Percentiles rank a stretch among this genome's conserved stretches.
Conservation (phyloP, 2,797 vertebrate genomes). For the Garrulus glandarius region DNA sequence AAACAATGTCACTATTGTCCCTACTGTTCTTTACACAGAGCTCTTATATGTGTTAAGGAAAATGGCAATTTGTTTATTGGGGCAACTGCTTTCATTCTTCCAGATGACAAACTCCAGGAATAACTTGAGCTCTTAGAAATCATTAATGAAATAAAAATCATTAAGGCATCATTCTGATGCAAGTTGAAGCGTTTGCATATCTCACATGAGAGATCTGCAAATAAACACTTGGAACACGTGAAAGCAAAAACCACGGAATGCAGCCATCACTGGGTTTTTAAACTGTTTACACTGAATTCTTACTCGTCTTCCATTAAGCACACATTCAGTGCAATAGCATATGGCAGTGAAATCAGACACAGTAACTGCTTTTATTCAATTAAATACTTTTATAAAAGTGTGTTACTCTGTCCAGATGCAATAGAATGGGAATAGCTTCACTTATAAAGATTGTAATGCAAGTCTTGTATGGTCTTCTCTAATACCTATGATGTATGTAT, state of each 20-base stretch:
- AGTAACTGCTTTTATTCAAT: neutral
- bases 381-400: neutral
- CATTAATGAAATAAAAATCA: neutral
- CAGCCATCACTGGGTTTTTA: neutral
- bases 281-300: neutral
- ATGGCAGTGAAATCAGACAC: neutral
- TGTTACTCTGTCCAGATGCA: neutral
- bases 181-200: neutral
- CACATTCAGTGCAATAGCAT: neutral
- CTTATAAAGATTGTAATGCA: neutral
- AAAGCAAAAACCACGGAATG: neutral
- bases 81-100: neutral
- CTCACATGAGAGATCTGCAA: neutral
- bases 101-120: neutral
- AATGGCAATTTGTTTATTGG: neutral
- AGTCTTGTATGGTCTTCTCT: neutral
- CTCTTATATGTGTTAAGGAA: rapidly evolving
- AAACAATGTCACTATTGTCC: neutral
- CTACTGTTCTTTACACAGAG: neutral
- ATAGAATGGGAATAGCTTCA: neutral
- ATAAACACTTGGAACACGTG: neutral
- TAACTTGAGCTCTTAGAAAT: neutral
- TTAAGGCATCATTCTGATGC: neutral
- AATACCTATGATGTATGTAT: neutral
- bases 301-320: neutral